These are phyloP conservation scores for Apogon talboti DNA, from an alignment of 2,797 vertebrate genomes.

Conservation along the genomic window DNA sequence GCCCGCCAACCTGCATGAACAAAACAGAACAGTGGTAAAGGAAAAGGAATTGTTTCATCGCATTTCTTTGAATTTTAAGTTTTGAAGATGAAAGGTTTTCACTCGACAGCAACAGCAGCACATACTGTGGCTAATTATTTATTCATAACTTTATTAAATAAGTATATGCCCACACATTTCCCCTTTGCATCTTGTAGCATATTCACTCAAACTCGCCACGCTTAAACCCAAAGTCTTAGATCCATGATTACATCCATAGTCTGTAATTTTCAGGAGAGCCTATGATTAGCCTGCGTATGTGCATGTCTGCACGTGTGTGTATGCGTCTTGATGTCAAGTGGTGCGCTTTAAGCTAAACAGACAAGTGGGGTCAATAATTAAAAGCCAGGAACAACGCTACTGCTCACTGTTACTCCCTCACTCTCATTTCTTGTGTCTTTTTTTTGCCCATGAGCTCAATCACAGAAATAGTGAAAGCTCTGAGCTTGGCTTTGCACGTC, in stretches of 20 bases:
- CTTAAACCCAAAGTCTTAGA: conserved; percentile 33
- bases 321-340: conserved; percentile 35
- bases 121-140: conserved; percentile 15
- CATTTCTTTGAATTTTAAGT: neutral
- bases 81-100: neutral
- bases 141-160: conserved; percentile 37
- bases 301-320: conserved; percentile 28
- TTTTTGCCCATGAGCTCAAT: conserved; percentile 24
- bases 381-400: conserved; percentile 38
- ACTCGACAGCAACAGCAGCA: neutral
- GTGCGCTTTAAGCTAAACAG: conserved; percentile 54
- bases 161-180: conserved; percentile 11
- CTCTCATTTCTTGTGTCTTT: conserved; percentile 18
- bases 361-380: conserved; percentile 57
- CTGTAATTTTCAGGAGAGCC: conserved; percentile 71
- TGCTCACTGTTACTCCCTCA: conserved; percentile 35
- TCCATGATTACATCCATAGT: conserved; percentile 61
- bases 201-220: conserved; percentile 52
- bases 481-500: conserved; percentile 15
- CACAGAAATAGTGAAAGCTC: conserved; percentile 16
- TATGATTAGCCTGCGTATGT: conserved; percentile 63
- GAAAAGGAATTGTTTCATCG: too few relatives aligned
- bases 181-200: conserved; percentile 18
- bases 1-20: neutral
- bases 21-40: neutral